Conservation (phyloP, 2,113 vertebrate species). For the Cyanoliseus patagonus region DNA sequence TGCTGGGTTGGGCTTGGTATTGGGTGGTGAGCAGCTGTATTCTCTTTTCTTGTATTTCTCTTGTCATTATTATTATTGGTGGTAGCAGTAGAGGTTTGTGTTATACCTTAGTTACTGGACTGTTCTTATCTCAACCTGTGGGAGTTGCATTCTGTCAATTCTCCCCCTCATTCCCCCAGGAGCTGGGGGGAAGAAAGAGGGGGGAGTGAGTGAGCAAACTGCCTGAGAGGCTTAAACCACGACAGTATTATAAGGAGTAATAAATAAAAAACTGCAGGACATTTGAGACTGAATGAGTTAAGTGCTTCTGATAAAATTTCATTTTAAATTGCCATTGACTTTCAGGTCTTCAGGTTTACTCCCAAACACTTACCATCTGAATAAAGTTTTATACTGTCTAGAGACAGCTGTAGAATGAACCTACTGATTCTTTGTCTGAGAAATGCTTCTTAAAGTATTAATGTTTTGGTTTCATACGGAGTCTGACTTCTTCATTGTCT, state of each 20-base stretch:
- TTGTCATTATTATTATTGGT: too few relatives aligned
- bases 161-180: too few relatives aligned
- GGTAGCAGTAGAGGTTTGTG: too few relatives aligned
- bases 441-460: background rate
- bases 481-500: background rate
- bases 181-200: too few relatives aligned
- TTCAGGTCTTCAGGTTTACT: background rate
- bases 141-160: too few relatives aligned
- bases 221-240: too few relatives aligned
- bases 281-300: background rate
- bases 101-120: too few relatives aligned
- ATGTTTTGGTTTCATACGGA: background rate
- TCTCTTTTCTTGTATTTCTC: too few relatives aligned
- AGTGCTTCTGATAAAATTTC: background rate
- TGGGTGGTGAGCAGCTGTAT: too few relatives aligned
- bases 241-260: background rate
- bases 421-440: background rate
- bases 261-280: background rate
- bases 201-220: too few relatives aligned
- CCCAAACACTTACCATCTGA: background rate
- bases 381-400: background rate
- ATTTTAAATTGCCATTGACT: background rate
- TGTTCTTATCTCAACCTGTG: too few relatives aligned
- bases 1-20: too few relatives aligned
- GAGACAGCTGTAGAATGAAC: background rate